Evolutionary conservation across 2,888 invertebrate genomes (phyloP).

Genomic region (Parnassius mnemosyne): DNA sequence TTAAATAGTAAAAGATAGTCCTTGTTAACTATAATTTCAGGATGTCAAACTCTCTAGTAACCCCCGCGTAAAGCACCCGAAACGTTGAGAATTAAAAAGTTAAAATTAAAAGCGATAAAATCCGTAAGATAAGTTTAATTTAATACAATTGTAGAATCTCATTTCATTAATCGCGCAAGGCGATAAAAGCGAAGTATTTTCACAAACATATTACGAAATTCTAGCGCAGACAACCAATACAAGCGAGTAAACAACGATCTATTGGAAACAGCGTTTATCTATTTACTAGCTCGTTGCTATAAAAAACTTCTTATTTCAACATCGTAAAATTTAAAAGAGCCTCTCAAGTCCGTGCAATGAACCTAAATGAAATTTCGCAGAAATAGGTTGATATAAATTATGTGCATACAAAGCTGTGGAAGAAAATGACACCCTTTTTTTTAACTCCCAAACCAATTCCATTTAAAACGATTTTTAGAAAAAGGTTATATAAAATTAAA

Average conservation of each 20-base stretch:
- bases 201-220: background rate
- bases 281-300: constrained; percentile 9
- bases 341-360: constrained; percentile 13
- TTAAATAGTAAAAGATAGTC: too few relatives aligned
- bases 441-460: too few relatives aligned
- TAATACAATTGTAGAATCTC: too few relatives aligned
- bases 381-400: constrained; percentile 14
- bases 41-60: too few relatives aligned
- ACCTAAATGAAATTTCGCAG: constrained; percentile 21
- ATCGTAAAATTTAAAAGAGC: constrained; percentile 22
- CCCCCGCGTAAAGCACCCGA: too few relatives aligned
- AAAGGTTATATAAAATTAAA: too few relatives aligned
- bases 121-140: too few relatives aligned
- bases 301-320: constrained; percentile 20
- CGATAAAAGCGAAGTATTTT: background rate
- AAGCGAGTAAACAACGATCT: constrained; percentile 7
- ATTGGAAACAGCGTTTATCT: constrained; percentile 15
- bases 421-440: background rate
- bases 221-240: constrained; percentile 6
- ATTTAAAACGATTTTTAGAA: too few relatives aligned
- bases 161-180: too few relatives aligned
- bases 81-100: too few relatives aligned
- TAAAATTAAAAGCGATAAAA: too few relatives aligned
- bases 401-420: constrained; percentile 6
- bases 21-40: too few relatives aligned